Evolutionary conservation across 2,797 vertebrate species (phyloP).

Genomic region (Clarias laeviceps): DNA sequence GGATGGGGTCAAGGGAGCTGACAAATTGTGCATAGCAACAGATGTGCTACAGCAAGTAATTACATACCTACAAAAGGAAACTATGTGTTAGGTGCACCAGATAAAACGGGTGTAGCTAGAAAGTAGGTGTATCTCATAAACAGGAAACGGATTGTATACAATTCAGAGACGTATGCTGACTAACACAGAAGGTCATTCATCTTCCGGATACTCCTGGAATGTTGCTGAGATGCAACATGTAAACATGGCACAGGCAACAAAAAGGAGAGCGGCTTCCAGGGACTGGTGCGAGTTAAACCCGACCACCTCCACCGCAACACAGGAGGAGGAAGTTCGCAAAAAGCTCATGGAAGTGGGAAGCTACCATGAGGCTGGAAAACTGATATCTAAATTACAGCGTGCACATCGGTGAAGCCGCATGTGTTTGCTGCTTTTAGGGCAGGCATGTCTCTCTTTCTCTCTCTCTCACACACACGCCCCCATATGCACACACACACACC

Average conservation of each 20-base stretch:
- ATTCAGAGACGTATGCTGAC: conserved; percentile 7
- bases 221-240: conserved; percentile 17
- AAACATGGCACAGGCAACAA: conserved; percentile 26
- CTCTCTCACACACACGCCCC: background rate
- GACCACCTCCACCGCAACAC: conserved; percentile 30
- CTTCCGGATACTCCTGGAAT: background rate
- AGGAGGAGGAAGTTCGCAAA: conserved; percentile 20
- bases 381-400: conserved; percentile 41
- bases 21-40: conserved; percentile 26
- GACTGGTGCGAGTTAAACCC: conserved; percentile 9
- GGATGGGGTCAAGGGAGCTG: conserved; percentile 15
- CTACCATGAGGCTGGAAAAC: conserved; percentile 37
- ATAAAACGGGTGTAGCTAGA: conserved; percentile 7
- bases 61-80: conserved; percentile 21
- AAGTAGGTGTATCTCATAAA: conserved; percentile 10
- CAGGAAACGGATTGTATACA: conserved; percentile 24
- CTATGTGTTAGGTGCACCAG: conserved; percentile 21
- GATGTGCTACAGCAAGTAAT: conserved; percentile 20
- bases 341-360: conserved; percentile 36
- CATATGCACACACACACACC: conserved; percentile 47
- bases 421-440: conserved; percentile 32
- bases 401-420: conserved; percentile 35
- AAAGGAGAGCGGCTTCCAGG: conserved; percentile 7
- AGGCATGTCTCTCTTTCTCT: background rate
- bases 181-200: conserved; percentile 23